Evolutionary conservation across 2,113 vertebrate species (phyloP).

Genomic region (Balaeniceps rex): DNA sequence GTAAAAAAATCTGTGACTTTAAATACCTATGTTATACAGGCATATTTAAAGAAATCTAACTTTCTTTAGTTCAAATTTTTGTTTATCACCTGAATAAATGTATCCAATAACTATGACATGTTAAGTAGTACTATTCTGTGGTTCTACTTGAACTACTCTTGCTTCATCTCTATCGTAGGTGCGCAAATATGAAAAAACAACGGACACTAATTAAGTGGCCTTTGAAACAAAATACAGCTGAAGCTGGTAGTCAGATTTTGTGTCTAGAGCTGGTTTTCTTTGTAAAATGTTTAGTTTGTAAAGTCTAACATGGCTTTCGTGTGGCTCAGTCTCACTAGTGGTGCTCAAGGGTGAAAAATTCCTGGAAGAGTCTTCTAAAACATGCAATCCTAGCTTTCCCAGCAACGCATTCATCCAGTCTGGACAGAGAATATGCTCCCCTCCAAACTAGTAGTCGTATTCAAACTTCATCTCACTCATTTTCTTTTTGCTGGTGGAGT

Average conservation of each 20-base stretch:
- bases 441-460: background rate
- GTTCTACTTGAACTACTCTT: background rate
- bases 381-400: background rate
- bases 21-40: background rate
- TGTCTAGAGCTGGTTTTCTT: background rate
- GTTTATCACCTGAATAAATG: background rate
- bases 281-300: background rate
- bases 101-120: background rate
- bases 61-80: background rate
- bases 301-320: background rate
- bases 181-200: background rate
- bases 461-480: accelerated
- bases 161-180: background rate
- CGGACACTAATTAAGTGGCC: background rate
- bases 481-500: background rate
- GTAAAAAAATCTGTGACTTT: background rate
- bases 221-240: background rate
- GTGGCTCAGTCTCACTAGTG: background rate
- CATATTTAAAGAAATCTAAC: background rate
- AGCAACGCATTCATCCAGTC: background rate
- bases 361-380: background rate
- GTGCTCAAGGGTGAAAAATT: background rate
- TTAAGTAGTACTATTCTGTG: background rate
- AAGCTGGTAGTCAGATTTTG: background rate
- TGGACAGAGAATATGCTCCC: background rate